Conservation (phyloP, 1,140 invertebrate genomes). For the Drosophila gunungcola region DNA sequence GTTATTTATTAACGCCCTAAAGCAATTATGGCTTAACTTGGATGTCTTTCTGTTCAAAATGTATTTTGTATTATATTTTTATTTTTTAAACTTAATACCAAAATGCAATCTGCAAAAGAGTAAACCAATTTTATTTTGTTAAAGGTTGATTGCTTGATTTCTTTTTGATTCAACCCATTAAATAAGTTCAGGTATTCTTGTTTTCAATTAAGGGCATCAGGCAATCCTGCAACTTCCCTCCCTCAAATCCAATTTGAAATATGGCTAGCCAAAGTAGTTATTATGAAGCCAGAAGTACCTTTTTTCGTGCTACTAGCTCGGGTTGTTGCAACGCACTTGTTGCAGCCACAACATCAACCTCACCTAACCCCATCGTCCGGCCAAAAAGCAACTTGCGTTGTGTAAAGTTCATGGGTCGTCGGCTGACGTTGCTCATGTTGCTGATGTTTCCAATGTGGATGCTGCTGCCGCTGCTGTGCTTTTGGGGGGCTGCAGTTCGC, state of each 20-base stretch:
- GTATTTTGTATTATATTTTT: neutral
- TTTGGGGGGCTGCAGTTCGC: slow-evolving; percentile 61
- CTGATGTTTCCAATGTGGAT: slow-evolving; percentile 18
- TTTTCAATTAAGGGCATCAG: neutral
- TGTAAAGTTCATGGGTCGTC: slow-evolving; percentile 79
- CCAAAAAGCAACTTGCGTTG: slow-evolving; percentile 45
- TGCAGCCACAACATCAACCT: slow-evolving; percentile 13
- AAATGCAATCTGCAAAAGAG: too few relatives aligned
- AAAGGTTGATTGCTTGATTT: neutral
- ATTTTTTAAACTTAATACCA: too few relatives aligned
- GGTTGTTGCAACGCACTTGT: slow-evolving; percentile 62
- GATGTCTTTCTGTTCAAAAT: neutral
- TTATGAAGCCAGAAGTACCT: neutral
- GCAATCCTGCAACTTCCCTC: neutral
- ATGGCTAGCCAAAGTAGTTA: slow-evolving; percentile 1
- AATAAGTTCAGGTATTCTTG: neutral
- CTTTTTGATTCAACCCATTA: neutral
- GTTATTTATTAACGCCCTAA: neutral
- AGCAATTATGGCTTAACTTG: slow-evolving; percentile 5
- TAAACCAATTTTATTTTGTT: neutral
- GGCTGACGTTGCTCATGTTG: slow-evolving; percentile 27
- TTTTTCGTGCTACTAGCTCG: slow-evolving; percentile 14
- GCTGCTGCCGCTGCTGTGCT: slow-evolving; percentile 15
- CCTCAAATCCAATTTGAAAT: neutral
- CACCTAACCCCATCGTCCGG: slow-evolving; percentile 1